Conservation (phyloP, 2,888 invertebrate genomes). For the Epistrophe eligans region DNA sequence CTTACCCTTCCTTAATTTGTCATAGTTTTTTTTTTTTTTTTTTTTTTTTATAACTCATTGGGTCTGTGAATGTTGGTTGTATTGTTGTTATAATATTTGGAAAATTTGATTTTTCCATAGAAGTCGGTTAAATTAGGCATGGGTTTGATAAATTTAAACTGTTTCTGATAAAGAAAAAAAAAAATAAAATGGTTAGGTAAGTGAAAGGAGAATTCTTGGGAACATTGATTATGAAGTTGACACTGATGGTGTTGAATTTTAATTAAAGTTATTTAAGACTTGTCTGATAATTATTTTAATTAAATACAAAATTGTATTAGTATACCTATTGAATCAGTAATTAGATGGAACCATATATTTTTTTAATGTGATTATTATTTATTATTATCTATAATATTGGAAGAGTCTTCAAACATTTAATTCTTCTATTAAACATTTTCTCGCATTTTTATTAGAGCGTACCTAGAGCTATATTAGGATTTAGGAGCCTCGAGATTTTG, state of each 20-base stretch:
- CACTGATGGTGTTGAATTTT: background rate
- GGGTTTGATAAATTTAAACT: conserved; percentile 50
- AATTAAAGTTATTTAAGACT: background rate
- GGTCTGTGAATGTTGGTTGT: background rate
- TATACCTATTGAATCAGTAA: too few species aligned
- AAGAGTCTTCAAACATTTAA: too few species aligned
- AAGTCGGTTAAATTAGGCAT: conserved; percentile 59
- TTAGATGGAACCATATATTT: too few species aligned
- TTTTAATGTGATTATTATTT: too few species aligned
- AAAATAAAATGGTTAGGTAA: background rate
- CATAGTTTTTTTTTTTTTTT: conserved; percentile 15
- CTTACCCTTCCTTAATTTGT: conserved; percentile 69
- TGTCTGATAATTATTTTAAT: too few species aligned
- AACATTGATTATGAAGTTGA: background rate
- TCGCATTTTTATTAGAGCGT: too few species aligned
- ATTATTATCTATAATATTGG: too few species aligned
- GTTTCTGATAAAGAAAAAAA: conserved; percentile 29
- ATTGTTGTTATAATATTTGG: conserved; percentile 15
- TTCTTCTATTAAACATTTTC: too few species aligned
- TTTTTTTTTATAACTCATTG: conserved; percentile 16
- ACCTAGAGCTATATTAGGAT: too few species aligned
- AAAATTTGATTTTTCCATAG: conserved; percentile 27
- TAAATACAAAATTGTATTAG: too few species aligned
- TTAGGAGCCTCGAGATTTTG: too few species aligned
- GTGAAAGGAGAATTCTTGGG: background rate